Base-by-base conservation (phyloP, 1,140 invertebrate species). In the Cardiocondyla obscurior region DNA sequence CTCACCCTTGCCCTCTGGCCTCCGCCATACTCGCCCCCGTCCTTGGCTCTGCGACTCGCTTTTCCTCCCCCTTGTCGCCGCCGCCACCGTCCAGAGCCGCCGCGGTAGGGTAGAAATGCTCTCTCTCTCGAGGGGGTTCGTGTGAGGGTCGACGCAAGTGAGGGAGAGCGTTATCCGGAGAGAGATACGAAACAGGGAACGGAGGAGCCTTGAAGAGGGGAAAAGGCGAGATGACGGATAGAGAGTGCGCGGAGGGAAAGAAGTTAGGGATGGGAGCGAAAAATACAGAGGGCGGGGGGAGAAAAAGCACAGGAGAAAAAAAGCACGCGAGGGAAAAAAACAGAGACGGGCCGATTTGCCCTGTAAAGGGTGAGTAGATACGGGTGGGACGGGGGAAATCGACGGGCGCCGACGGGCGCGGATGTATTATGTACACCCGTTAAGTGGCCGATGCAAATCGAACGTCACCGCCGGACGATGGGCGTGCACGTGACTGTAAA, bases 401-500 rank as follows among this genome's bases (percentile, higher is more conserved):
- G 46, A 14, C 44, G 58, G 42, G 19, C 46, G 46, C 62, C 74
- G 46, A 39, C 46, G 74, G n/a, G 62, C 36, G 36, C 64, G 28
- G 62, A 83, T 84, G 81, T 85, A 85, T 89, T 86, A 88, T 83
- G 83, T 77, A 85, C 79, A 86, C 82, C 89, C 87, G 89, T 85
- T 87, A 87, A 89, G 82, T 89, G 85, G 83, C 76, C 82, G 87
- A 90, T 87, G 83, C 87, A 87, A 90, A 89, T 90, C 87, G 88
- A 87, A 87, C 82, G 86, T 88, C 82, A 90, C 82, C 49, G 85
- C 86, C 89, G 92, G 90, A 90, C 91, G 90, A 90, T 90, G 90
- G 90, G 90, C 91, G 91, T 90, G 91, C 92, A 91, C 91, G 91
- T 87, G 91, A 90, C 90, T 91, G 89, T 91, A 92, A 91, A 92